Base-by-base conservation (phyloP, 2,888 invertebrate species). In the Busseola fusca region DNA sequence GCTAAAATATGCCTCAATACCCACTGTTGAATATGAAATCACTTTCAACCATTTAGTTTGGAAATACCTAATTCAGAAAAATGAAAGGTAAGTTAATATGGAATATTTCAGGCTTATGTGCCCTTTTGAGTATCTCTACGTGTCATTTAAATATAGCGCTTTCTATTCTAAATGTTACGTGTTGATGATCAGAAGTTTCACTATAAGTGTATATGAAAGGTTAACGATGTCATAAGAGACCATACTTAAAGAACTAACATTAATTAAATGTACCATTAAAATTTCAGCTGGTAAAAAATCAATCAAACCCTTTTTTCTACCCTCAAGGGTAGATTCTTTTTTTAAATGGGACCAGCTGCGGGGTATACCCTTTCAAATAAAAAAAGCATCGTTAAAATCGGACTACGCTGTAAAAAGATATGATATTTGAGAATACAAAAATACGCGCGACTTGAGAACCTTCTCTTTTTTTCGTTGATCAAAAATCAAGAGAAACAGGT, bases 1-100 rank as follows among this genome's bases (percentile, higher is more conserved):
- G 88, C 91, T 93, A 92, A 94, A 94, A 94, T 94, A 94, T 93
- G 92, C 92, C 90, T 90, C 92, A 91, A 93, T 93, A 92, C 89
- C 90, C 90, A 90, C 90, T 91, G 90, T 90, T 93, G 92, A 92
- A 93, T 93, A 90, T 89, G 89, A 92, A 92, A 92, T 92, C 93
- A 92, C 87, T 91, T 91, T 89, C 87, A 79, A 89, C 80, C 86
- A 86, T 90, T 90, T 89, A 88, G 86, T 84, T 87, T 85, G 83
- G 82, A 87, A 87, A 85, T 85, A 84, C 68, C 70, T 81, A 84
- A 84, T 86, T 82, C 81, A 81, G 52, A 83, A 82, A 84, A 82
- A 78, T 72, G 69, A 65, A 81, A 76, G 67, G 74, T 7, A 52
- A 66, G 72, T 74, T 69, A 71, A 78, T 71, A 66, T 62, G 63